Evolutionary conservation across 1,140 invertebrate species (phyloP).

Genomic region (Agrypnia vestita): DNA sequence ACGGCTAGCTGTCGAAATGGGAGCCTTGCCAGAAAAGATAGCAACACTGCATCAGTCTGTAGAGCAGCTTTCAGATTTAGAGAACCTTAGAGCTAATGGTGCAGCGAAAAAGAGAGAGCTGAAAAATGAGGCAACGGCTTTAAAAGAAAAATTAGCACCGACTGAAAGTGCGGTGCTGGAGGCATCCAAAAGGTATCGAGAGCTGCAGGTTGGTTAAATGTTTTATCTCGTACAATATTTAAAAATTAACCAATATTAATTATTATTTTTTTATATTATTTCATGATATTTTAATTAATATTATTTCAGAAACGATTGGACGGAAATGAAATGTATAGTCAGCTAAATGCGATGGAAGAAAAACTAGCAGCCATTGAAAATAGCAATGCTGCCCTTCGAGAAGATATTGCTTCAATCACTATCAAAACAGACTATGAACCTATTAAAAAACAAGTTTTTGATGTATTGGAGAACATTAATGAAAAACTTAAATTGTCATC

Average conservation of each 20-base stretch:
- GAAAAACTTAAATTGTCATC: slow-evolving; percentile 45
- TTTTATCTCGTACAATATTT: not conserved
- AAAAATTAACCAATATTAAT: not conserved
- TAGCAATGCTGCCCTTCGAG: slow-evolving; percentile 77
- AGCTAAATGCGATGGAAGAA: slow-evolving; percentile 78
- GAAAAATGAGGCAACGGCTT: slow-evolving; percentile 64
- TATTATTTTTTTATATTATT: not conserved
- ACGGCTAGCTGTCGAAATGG: slow-evolving; percentile 68
- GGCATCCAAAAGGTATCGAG: slow-evolving; percentile 65
- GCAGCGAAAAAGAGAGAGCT: slow-evolving; percentile 60
- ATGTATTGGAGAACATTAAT: slow-evolving; percentile 56
- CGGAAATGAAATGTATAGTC: slow-evolving; percentile 80
- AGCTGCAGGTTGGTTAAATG: slow-evolving; percentile 65
- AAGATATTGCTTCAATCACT: slow-evolving; percentile 78
- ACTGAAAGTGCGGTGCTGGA: slow-evolving; percentile 66
- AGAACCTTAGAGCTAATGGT: slow-evolving; percentile 69
- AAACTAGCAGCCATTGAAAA: slow-evolving; percentile 79
- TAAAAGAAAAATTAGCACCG: slow-evolving; percentile 65
- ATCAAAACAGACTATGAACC: slow-evolving; percentile 79
- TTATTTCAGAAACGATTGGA: slow-evolving; percentile 74
- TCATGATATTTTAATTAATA: not conserved
- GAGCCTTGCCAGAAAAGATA: slow-evolving; percentile 70
- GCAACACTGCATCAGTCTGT: slow-evolving; percentile 70
- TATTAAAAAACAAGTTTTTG: slow-evolving; percentile 70
- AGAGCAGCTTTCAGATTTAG: slow-evolving; percentile 68